A percentile compares a stretch with the other conserved stretches of the same genome.
These are phyloP conservation scores for Vanessa atalanta DNA, from an alignment of 1,140 invertebrate species.

Conservation along the genomic window DNA sequence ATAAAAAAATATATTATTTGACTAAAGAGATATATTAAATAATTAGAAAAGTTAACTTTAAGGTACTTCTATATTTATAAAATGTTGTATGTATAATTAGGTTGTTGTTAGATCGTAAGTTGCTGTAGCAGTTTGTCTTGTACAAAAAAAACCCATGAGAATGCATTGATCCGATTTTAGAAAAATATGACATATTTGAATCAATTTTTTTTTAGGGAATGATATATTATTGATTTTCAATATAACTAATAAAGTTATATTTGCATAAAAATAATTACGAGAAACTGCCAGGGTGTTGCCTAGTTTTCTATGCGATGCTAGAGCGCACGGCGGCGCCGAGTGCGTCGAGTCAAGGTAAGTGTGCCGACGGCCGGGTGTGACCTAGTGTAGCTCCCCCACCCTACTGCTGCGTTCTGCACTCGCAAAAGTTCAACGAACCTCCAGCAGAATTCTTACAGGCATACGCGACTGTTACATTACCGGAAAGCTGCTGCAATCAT, in stretches of 20 bases:
- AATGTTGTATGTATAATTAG: no score
- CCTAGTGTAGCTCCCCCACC: constrained; percentile 73
- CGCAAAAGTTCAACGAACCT: constrained; percentile 78
- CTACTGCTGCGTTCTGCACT: constrained; percentile 71
- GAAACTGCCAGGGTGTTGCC: constrained; percentile 59
- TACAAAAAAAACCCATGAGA: not conserved
- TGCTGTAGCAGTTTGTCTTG: not conserved
- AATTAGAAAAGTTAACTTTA: no score
- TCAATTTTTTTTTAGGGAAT: not conserved
- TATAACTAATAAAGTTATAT: constrained; percentile 29
- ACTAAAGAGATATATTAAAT: no score
- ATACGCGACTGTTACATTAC: constrained; percentile 77
- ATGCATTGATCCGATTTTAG: not conserved
- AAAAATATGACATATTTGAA: not conserved
- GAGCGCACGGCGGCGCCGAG: constrained; percentile 55
- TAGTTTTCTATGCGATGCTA: constrained; percentile 72
- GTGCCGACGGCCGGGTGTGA: constrained; percentile 76
- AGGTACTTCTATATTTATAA: no score
- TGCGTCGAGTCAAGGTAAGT: constrained; percentile 79
- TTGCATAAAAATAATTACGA: constrained; percentile 56
- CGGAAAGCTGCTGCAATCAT: constrained; percentile 75
- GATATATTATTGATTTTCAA: not conserved
- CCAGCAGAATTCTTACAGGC: constrained; percentile 75
- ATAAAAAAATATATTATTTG: no score
- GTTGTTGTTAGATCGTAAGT: no score